A percentile compares a stretch with the other conserved stretches of the same genome.
These are phyloP conservation scores for Digitonthophagus gazella DNA, from an alignment of 2,888 invertebrate species.

Conservation along the genomic window DNA sequence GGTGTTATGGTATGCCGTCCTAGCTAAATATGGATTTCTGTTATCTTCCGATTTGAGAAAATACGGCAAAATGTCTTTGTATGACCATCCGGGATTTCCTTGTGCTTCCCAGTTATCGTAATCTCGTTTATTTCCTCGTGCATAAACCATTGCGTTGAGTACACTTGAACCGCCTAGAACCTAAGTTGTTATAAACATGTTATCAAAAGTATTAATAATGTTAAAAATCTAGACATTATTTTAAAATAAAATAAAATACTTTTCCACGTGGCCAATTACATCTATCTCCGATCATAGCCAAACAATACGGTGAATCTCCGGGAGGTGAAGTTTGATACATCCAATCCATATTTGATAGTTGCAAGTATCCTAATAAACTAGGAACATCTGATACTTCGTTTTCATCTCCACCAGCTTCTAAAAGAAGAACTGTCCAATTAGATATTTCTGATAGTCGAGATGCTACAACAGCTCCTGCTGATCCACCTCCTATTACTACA, in stretches of 20 bases:
- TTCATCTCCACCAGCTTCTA: conserved; percentile 88
- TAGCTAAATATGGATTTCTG: conserved; percentile 75
- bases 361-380: conserved; percentile 78
- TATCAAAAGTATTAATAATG: neutral
- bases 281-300: conserved; percentile 82
- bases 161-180: conserved; percentile 83
- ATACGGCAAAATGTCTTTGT: conserved; percentile 76
- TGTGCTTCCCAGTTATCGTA: conserved; percentile 83
- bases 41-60: conserved; percentile 88
- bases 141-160: conserved; percentile 89
- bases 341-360: conserved; percentile 88
- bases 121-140: conserved; percentile 81
- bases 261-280: conserved; percentile 93
- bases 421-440: conserved; percentile 78
- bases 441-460: conserved; percentile 76
- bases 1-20: conserved; percentile 71
- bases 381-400: conserved; percentile 87
- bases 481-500: conserved; percentile 82
- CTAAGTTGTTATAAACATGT: conserved; percentile 30
- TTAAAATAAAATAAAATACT: conserved; percentile 48
- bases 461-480: conserved; percentile 86
- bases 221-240: conserved; percentile 4
- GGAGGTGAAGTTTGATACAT: conserved; percentile 85
- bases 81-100: conserved; percentile 87
- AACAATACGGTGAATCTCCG: conserved; percentile 74